Percentiles rank a stretch among this genome's conserved stretches.
These are phyloP conservation scores for Prolemur simus DNA, from an alignment of 2,113 vertebrate species.

Conservation along the genomic window DNA sequence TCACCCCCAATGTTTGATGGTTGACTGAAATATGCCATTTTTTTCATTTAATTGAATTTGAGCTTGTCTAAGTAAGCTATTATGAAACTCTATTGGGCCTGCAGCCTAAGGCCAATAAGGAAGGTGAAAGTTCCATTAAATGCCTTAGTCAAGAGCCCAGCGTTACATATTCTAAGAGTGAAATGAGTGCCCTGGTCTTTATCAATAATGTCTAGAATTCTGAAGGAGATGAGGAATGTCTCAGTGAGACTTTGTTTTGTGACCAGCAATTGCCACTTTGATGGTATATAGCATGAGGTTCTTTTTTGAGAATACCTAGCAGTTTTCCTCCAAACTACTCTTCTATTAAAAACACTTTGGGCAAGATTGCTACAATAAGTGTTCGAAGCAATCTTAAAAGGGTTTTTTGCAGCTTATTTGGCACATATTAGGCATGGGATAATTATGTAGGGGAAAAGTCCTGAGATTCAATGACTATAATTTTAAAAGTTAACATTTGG, in stretches of 20 bases:
- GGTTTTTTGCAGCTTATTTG: not conserved
- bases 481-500: not conserved
- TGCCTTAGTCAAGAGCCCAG: not conserved
- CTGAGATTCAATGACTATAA: not conserved
- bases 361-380: not conserved
- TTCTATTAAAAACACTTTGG: not conserved
- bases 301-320: not conserved
- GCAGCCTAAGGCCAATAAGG: not conserved
- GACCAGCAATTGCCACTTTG: not conserved
- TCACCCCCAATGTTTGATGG: not conserved
- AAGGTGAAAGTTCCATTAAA: not conserved
- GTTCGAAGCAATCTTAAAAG: not conserved
- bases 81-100: not conserved
- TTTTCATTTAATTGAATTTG: not conserved
- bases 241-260: not conserved
- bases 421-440: not conserved
- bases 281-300: not conserved
- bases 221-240: not conserved
- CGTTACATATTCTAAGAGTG: not conserved
- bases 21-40: not conserved
- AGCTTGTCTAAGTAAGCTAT: not conserved
- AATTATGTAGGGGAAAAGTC: not conserved
- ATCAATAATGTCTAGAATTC: not conserved
- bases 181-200: not conserved
- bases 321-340: not conserved